A percentile compares a stretch with the other conserved stretches of the same genome.
These are phyloP conservation scores for Patella caerulea DNA, from an alignment of 2,888 invertebrate species.

Conservation along the genomic window DNA sequence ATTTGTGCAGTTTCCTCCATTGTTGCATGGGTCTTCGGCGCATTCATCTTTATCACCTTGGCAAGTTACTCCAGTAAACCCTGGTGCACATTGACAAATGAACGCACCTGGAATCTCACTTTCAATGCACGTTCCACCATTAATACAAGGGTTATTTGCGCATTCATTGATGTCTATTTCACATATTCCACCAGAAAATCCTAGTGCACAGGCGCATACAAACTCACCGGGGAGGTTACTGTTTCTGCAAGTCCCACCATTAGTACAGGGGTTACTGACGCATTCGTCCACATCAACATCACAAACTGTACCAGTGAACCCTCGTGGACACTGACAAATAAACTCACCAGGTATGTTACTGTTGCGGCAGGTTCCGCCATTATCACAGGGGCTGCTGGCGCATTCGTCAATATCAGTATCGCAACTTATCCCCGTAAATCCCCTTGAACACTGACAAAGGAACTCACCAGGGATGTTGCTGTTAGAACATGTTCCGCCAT, in stretches of 20 bases:
- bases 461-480: constrained; percentile 77
- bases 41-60: constrained; percentile 23
- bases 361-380: neutral
- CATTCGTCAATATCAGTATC: constrained; percentile 37
- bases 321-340: constrained; percentile 24
- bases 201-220: constrained; percentile 25
- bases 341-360: constrained; percentile 19
- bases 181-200: constrained; percentile 17
- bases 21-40: constrained; percentile 17
- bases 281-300: constrained; percentile 28
- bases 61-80: constrained; percentile 16
- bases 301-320: constrained; percentile 26
- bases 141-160: constrained; percentile 19
- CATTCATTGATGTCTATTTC: constrained; percentile 21
- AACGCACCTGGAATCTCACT: neutral
- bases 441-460: constrained; percentile 86
- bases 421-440: constrained; percentile 75
- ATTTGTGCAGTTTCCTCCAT: constrained; percentile 73
- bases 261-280: constrained; percentile 24
- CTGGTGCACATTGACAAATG: neutral
- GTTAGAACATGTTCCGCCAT: constrained; percentile 33
- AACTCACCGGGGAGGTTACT: constrained; percentile 17
- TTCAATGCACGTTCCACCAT: constrained; percentile 14
- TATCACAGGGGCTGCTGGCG: constrained; percentile 72
- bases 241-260: constrained; percentile 27